These are phyloP conservation scores for Mionectes olivaceus DNA, from an alignment of 2,797 vertebrate species.

Conservation along the genomic window DNA sequence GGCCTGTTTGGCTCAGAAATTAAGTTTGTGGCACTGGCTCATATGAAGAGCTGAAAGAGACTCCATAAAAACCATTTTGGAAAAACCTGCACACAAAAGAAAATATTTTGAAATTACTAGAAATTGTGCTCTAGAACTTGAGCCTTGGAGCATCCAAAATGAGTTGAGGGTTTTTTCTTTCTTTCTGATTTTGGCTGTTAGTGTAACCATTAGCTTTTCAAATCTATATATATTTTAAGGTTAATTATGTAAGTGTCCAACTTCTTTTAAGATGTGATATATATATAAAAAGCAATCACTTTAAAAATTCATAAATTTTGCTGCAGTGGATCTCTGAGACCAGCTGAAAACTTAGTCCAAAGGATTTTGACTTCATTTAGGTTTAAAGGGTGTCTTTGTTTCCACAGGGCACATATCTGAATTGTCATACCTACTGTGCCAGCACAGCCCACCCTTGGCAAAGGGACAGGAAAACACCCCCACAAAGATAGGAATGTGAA, in stretches of 20 bases:
- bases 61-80: background rate
- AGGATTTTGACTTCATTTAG: background rate
- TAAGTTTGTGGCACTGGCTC: background rate
- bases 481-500: fast-evolving
- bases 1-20: background rate
- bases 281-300: background rate
- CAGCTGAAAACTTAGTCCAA: background rate
- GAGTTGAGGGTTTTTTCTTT: background rate
- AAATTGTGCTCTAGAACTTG: background rate
- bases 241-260: background rate
- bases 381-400: background rate
- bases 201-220: background rate
- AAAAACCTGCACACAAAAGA: background rate
- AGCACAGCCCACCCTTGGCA: background rate
- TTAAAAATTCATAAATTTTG: background rate
- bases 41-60: background rate
- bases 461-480: background rate
- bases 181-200: background rate
- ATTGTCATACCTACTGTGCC: background rate
- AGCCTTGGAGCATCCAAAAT: background rate
- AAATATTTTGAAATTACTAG: background rate
- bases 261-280: background rate
- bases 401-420: background rate
- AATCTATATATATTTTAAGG: background rate
- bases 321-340: background rate